Conservation (phyloP, 2,113 vertebrate genomes). For the Penelope pileata region DNA sequence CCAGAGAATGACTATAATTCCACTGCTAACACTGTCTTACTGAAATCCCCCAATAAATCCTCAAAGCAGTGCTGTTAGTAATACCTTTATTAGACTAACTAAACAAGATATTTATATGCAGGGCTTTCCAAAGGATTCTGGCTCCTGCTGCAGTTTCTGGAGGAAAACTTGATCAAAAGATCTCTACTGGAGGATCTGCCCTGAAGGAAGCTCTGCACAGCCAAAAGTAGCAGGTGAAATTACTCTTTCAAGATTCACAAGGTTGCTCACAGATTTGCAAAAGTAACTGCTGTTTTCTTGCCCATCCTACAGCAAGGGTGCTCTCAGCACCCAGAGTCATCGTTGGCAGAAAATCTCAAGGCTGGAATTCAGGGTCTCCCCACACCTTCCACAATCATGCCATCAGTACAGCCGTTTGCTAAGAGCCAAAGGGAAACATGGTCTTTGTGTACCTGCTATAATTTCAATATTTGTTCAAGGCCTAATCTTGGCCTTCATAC, state of each 20-base stretch:
- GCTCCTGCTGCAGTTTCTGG: conserved; percentile 23
- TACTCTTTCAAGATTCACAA: not conserved
- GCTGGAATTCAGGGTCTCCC: not conserved
- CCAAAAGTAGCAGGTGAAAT: not conserved
- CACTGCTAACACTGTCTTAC: conserved; percentile 73
- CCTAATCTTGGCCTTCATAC: not conserved
- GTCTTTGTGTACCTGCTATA: not conserved
- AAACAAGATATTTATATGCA: conserved; percentile 72
- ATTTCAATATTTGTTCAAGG: not conserved
- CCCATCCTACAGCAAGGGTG: not conserved
- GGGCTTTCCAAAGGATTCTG: conserved; percentile 28
- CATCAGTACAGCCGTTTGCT: not conserved
- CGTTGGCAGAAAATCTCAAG: not conserved
- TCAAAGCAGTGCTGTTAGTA: conserved; percentile 74
- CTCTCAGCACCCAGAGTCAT: not conserved
- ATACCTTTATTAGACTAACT: conserved; percentile 74
- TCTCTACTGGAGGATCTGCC: not conserved
- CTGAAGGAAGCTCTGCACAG: not conserved
- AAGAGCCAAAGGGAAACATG: not conserved
- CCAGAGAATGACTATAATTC: conserved; percentile 71
- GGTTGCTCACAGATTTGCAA: not conserved
- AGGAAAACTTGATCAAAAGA: not conserved
- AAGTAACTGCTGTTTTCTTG: not conserved
- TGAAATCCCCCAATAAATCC: conserved; percentile 79
- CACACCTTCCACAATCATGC: not conserved